Base-by-base conservation (phyloP, 2,888 invertebrate species). In the Allygus modestus region DNA sequence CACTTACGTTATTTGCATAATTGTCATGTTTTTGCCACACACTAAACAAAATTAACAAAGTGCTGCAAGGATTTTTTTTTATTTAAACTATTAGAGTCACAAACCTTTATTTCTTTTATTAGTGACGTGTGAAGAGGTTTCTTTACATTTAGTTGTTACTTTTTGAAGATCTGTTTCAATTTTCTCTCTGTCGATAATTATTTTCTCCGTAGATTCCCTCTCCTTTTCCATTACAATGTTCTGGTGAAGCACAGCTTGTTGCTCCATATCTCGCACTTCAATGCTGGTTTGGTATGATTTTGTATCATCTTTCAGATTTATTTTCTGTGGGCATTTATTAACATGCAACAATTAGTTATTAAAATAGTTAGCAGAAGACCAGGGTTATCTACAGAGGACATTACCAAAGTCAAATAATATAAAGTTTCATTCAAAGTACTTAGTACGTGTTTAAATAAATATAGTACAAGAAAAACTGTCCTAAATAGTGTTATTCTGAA, bases 161-260 rank as follows among this genome's bases (percentile, higher is more conserved):
- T 5, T 31, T 33, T 79, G 46, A 2, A 79, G 79, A 54, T 79
- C 26, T 17, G 51, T 58, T 58, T 79, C 79, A 58, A 58, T 20
- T 37, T 79, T 79, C 37, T 79, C 79, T 37, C 79, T 79, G 12
- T 79, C 79, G 17, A 37, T 23, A 11, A 54, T 51, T 37, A 79
- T 9, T 37, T 54, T 58, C 51, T 79, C 79, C 0, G 37, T 79
- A 17, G 54, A 12, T 51, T 79, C 79, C 28, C 58, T 28, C 26
- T 79, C 79, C n/a, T 79, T 79, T 33, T 79, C 79, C n/a, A 79
- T 17, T 20, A 33, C 31, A 58, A 79, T 58, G 23, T 79, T 79
- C 28, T 79, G 79, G 7, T 58, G 79, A 33, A 79, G 28, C 0
- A 79, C 58, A 54, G 79, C 79, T 37, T 79, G 79, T 15, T 79